Base-by-base conservation (phyloP, 2,888 invertebrate species). In the Pseudococcus jackbeardsleyi region DNA sequence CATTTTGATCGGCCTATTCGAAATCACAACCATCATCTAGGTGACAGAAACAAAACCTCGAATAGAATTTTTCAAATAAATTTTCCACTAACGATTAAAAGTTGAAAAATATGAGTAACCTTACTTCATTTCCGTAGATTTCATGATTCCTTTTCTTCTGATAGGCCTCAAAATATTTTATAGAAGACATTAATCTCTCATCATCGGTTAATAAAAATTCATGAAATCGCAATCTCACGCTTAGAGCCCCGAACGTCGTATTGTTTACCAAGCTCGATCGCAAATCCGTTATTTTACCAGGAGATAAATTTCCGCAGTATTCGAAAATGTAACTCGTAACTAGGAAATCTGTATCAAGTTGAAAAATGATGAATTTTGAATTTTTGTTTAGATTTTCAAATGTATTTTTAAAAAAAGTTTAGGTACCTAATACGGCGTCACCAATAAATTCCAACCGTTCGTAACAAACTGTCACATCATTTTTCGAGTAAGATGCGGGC, bases 201-300 rank as follows among this genome's bases (percentile, higher is more conserved):
- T 94, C 93, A 89, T 93, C 92, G 59, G 92, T 91, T 85, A 94
- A 90, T 89, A 96, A 92, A 79, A 72, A 87, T 87, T 88, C 96
- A 91, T 99, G 97, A 89, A 99, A 94, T 17, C 95, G 95, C 92
- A 96, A 94, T 90, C 96, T 95, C 17, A 98, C 97, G 8, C 96
- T 94, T 86, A 98, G 93, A 39, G 96, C 95, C 0, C 97, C 99
- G 91, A 99, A 97, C 0, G 98, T 99, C 89, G 96, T 95, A 91
- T 99, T 99, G 91, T 99, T 99, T 3, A 99, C 99, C 3, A 99
- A 93, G 0, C 99, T 97, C 0, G 99, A 98, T 59, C 99, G 93
- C 89, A 99, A 91, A 92, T 99, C 99, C 0, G 99, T 99, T 89
- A 99, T 92, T 22, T 96, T 94, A 0, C 98, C 99, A 0, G 98